Percentiles rank a stretch among this genome's conserved stretches.
Conservation (phyloP, 2,888 invertebrate genomes). For the Ecliptopera silaceata region DNA sequence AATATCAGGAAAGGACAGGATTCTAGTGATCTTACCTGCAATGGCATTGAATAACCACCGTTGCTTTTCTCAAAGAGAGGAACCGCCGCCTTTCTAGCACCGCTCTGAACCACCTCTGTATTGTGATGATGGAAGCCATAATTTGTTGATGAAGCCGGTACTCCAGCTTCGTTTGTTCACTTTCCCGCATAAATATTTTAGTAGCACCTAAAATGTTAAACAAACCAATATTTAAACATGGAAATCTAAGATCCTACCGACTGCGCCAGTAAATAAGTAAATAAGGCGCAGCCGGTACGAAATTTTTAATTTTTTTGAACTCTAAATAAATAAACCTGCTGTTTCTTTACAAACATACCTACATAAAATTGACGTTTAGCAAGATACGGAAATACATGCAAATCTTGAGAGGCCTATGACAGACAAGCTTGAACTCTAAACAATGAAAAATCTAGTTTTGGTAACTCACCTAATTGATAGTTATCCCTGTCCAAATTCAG, state of each 20-base stretch:
- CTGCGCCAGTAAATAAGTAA: background rate
- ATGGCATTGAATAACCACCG: slow-evolving; percentile 87
- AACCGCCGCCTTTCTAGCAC: slow-evolving; percentile 91
- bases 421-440: too few relatives aligned
- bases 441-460: too few relatives aligned
- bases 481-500: slow-evolving; percentile 94
- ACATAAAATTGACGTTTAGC: too few relatives aligned
- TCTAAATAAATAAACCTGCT: too few relatives aligned
- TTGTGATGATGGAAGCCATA: slow-evolving; percentile 94
- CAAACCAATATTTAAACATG: background rate
- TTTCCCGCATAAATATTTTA: slow-evolving; percentile 97
- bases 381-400: too few relatives aligned
- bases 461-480: slow-evolving; percentile 90
- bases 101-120: slow-evolving; percentile 95
- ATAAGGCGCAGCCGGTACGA: slow-evolving; percentile 6
- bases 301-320: too few relatives aligned
- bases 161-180: slow-evolving; percentile 96
- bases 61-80: slow-evolving; percentile 87
- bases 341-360: too few relatives aligned
- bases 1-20: too few relatives aligned
- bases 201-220: slow-evolving; percentile 82
- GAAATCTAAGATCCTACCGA: background rate
- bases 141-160: slow-evolving; percentile 96
- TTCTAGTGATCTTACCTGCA: slow-evolving; percentile 60
- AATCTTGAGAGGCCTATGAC: too few relatives aligned